A percentile compares a stretch with the other conserved stretches of the same genome.
Conservation (phyloP, 1,140 invertebrate species). For the Bombus balteatus region DNA sequence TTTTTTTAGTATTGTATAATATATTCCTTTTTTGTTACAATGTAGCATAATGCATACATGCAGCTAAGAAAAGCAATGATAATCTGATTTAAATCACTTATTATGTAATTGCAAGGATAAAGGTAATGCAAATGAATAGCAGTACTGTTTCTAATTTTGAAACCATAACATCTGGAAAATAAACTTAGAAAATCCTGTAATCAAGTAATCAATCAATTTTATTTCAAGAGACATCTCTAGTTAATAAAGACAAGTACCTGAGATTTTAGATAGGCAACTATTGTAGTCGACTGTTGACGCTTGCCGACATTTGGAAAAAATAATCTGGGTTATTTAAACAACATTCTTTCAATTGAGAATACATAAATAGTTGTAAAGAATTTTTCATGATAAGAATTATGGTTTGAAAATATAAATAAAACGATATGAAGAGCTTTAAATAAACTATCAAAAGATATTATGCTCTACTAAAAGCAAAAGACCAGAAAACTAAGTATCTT, state of each 20-base stretch:
- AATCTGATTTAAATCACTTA: background rate
- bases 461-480: background rate
- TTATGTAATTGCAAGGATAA: background rate
- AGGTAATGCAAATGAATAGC: background rate
- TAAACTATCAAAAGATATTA: background rate
- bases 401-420: background rate
- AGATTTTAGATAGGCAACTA: background rate
- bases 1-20: background rate
- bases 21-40: background rate
- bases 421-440: background rate
- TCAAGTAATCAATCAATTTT: background rate
- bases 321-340: background rate
- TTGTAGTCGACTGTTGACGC: background rate
- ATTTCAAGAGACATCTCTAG: background rate
- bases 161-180: background rate
- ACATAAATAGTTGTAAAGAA: background rate
- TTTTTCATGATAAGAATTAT: too few relatives aligned
- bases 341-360: too few relatives aligned
- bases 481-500: background rate
- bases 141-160: background rate
- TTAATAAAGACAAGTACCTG: background rate
- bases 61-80: background rate
- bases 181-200: background rate
- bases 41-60: too few relatives aligned
- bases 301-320: background rate